These are phyloP conservation scores for Orchesella flavescens DNA, from an alignment of 2,888 invertebrate species.

Conservation along the genomic window DNA sequence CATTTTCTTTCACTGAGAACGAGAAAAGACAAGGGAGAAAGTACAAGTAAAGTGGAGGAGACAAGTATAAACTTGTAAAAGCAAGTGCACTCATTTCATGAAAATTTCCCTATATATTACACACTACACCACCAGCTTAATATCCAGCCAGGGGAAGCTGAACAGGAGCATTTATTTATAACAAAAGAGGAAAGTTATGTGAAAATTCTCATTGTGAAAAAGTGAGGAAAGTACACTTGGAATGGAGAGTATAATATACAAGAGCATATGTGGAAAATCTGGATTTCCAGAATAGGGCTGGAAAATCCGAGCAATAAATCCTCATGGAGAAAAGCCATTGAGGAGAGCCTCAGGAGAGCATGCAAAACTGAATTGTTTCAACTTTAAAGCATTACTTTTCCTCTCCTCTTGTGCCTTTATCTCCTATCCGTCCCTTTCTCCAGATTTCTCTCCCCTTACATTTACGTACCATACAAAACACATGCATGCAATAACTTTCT, in stretches of 20 bases:
- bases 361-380: constrained; percentile 62
- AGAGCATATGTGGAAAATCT: constrained; percentile 50
- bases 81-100: constrained; percentile 9
- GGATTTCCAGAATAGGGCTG: constrained; percentile 20
- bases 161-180: constrained; percentile 44
- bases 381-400: constrained; percentile 50
- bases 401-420: constrained; percentile 19
- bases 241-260: background rate
- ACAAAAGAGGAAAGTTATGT: constrained; percentile 49
- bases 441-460: constrained; percentile 24
- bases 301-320: constrained; percentile 60
- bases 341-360: constrained; percentile 60
- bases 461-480: constrained; percentile 8
- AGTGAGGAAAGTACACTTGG: background rate
- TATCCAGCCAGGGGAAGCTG: background rate
- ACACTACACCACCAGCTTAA: no score
- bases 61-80: constrained; percentile 38
- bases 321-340: constrained; percentile 59
- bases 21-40: constrained; percentile 38
- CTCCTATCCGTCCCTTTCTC: constrained; percentile 6
- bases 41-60: constrained; percentile 36
- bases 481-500: constrained; percentile 7
- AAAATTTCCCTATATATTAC: background rate
- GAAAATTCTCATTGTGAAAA: constrained; percentile 11
- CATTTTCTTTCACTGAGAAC: constrained; percentile 34